These are phyloP conservation scores for Talpa occidentalis DNA, from an alignment of 2,113 vertebrate species.

Conservation along the genomic window DNA sequence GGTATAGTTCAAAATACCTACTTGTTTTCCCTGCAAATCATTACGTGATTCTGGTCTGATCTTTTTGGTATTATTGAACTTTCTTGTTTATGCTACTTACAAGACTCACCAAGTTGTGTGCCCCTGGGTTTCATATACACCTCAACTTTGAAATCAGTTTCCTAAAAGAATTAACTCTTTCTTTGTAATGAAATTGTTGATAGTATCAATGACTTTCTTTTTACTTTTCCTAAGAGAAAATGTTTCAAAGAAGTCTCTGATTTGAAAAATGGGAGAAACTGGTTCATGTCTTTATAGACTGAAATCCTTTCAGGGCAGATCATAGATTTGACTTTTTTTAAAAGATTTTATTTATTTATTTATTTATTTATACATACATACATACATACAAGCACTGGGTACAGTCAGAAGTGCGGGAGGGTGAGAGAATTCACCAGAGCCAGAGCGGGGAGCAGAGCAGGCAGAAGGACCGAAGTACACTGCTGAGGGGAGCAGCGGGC, in stretches of 20 bases:
- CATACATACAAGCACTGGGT: no score
- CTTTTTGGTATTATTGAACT: slow-evolving; percentile 58
- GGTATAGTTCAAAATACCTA: slow-evolving; percentile 46
- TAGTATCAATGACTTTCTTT: slow-evolving; percentile 59
- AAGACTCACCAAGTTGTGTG: slow-evolving; percentile 57
- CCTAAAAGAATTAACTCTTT: slow-evolving; percentile 60
- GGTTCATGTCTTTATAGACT: not conserved
- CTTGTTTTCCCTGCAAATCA: slow-evolving; percentile 8
- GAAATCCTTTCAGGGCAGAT: slow-evolving; percentile 25
- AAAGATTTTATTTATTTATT: no score
- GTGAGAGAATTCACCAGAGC: no score
- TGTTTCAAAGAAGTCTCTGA: not conserved
- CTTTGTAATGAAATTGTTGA: slow-evolving; percentile 61
- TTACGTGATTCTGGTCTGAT: slow-evolving; percentile 17
- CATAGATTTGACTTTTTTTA: not conserved
- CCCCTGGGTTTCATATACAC: slow-evolving; percentile 54
- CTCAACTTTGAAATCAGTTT: slow-evolving; percentile 69
- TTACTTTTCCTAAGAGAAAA: slow-evolving; percentile 64
- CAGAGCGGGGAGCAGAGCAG: no score
- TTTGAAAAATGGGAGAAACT: slow-evolving; percentile 32
- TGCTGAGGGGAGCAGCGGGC: no score
- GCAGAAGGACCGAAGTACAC: no score
- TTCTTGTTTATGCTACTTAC: slow-evolving; percentile 64
- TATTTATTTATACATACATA: no score
- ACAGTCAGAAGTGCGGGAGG: no score